These are phyloP conservation scores for Cordylochernes scorpioides DNA, from an alignment of 2,888 invertebrate genomes.

Conservation along the genomic window DNA sequence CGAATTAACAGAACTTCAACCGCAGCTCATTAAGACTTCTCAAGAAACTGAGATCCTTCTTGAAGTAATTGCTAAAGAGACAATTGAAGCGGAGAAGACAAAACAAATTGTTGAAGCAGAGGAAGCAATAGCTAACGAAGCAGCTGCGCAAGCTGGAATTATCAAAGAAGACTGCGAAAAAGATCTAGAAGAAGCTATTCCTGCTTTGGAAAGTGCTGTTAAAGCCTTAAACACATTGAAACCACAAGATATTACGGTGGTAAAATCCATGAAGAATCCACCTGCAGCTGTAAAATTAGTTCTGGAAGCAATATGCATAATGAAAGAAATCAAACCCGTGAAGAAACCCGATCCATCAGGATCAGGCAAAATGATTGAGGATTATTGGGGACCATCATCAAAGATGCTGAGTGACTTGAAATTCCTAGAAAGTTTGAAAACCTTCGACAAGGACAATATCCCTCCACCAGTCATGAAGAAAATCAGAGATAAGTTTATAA, in stretches of 20 bases:
- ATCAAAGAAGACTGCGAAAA: slow-evolving; percentile 94
- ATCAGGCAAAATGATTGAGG: slow-evolving; percentile 27
- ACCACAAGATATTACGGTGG: slow-evolving; percentile 71
- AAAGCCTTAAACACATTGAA: slow-evolving; percentile 77
- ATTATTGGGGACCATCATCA: slow-evolving; percentile 65
- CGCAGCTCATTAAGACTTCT: slow-evolving; percentile 57
- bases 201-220: slow-evolving; percentile 67
- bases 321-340: slow-evolving; percentile 68
- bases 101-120: slow-evolving; percentile 62
- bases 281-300: slow-evolving; percentile 62
- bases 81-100: slow-evolving; percentile 74
- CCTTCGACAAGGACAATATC: slow-evolving; percentile 63
- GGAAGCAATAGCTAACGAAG: slow-evolving; percentile 72
- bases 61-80: slow-evolving; percentile 85
- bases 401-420: slow-evolving; percentile 49
- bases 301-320: slow-evolving; percentile 83
- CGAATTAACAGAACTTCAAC: slow-evolving; percentile 59
- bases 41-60: slow-evolving; percentile 75
- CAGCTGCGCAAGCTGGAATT: slow-evolving; percentile 71
- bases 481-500: slow-evolving; percentile 53
- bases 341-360: slow-evolving; percentile 45
- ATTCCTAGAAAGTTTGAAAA: slow-evolving; percentile 42
- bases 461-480: slow-evolving; percentile 53
- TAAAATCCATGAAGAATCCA: slow-evolving; percentile 94
- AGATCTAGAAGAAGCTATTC: slow-evolving; percentile 80